phyloP scores from a whole-genome alignment of 2,797 vertebrate genomes.

The Danio jaintianensis region DNA sequence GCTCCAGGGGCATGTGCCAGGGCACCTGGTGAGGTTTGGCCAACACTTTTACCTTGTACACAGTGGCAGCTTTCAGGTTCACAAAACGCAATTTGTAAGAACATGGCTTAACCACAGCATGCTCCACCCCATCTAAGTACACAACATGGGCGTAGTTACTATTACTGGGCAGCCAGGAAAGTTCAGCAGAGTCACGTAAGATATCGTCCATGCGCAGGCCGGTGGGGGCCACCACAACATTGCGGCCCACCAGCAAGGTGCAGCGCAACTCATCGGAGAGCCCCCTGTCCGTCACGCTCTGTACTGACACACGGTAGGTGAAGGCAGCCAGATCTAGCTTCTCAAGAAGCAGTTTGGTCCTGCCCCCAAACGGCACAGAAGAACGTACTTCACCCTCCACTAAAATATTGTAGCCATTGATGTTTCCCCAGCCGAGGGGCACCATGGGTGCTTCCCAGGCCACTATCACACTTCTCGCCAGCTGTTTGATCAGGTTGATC shows the following conservation, averaged over 20 bases:
- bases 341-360: slow-evolving; percentile 92
- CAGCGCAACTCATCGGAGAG: slow-evolving; percentile 92
- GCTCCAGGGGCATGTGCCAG: slow-evolving; percentile 97
- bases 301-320: slow-evolving; percentile 91
- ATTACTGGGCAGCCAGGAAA: slow-evolving; percentile 96
- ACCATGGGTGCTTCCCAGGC: slow-evolving; percentile 93
- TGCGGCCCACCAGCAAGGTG: slow-evolving; percentile 91
- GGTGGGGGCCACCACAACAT: slow-evolving; percentile 91
- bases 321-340: slow-evolving; percentile 90
- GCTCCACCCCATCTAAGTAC: slow-evolving; percentile 91
- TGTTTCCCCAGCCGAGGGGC: slow-evolving; percentile 88
- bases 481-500: slow-evolving; percentile 96
- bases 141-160: slow-evolving; percentile 96
- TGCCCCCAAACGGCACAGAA: slow-evolving; percentile 81
- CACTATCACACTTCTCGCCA: slow-evolving; percentile 97
- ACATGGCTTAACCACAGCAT: slow-evolving; percentile 85
- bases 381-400: slow-evolving; percentile 90
- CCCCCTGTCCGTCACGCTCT: slow-evolving; percentile 87
- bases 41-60: slow-evolving; percentile 91
- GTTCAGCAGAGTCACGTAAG: slow-evolving; percentile 90
- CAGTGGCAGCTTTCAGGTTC: slow-evolving; percentile 89
- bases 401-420: slow-evolving; percentile 92
- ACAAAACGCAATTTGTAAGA: slow-evolving; percentile 88
- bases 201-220: slow-evolving; percentile 91
- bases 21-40: slow-evolving; percentile 96